phyloP scores from a whole-genome alignment of 1,140 invertebrate species.

The Zophobas atratus region DNA sequence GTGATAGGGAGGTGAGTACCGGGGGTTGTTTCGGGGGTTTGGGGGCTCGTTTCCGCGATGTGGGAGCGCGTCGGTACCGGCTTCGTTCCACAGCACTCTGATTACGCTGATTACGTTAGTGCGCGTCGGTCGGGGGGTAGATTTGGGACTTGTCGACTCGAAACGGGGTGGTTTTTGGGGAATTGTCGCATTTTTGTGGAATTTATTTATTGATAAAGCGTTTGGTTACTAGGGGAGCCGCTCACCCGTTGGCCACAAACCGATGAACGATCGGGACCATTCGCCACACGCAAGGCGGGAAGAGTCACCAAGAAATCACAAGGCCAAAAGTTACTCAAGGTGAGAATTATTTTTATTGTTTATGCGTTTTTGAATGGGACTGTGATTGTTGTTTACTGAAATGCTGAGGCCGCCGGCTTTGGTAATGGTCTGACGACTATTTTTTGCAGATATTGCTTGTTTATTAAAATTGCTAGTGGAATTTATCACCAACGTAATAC shows the following conservation, averaged over 20 bases:
- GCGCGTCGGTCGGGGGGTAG: not conserved
- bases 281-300: conserved; percentile 63
- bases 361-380: not conserved
- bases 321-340: conserved; percentile 64
- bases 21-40: not conserved
- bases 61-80: conserved; percentile 31
- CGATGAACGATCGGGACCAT: conserved; percentile 58
- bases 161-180: too few species aligned
- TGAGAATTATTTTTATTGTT: conserved; percentile 49
- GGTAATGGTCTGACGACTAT: not conserved
- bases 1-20: conserved; percentile 59
- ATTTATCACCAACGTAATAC: too few species aligned
- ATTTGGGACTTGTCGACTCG: too few species aligned
- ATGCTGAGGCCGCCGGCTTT: not conserved
- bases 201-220: conserved; percentile 39
- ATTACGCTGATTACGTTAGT: conserved; percentile 37
- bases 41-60: conserved; percentile 6
- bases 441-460: too few species aligned
- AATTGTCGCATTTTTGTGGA: too few species aligned
- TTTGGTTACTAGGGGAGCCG: conserved; percentile 56
- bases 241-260: conserved; percentile 54
- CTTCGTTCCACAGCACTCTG: conserved; percentile 14
- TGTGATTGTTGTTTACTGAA: not conserved
- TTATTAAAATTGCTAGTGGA: too few species aligned
- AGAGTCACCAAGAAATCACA: conserved; percentile 64